A percentile compares a stretch with the other conserved stretches of the same genome.
phyloP scores from a whole-genome alignment of 2,797 vertebrate genomes.

The Denticeps clupeoides region DNA sequence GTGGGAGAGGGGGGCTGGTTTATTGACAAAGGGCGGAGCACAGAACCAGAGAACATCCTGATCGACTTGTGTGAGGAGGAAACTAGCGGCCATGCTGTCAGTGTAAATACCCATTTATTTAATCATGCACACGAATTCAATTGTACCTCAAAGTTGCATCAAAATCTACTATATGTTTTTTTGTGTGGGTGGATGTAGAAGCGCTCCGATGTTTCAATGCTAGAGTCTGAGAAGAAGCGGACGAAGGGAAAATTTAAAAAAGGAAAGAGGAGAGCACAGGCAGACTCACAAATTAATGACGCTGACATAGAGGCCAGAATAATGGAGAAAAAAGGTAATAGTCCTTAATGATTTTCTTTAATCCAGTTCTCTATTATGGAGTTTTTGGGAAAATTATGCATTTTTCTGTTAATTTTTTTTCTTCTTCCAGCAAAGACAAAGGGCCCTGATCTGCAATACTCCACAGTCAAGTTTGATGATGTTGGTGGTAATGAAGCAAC shows the following conservation, averaged over 20 bases:
- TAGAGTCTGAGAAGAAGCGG: constrained; percentile 53
- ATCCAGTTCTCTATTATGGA: background rate
- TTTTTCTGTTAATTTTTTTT: constrained; percentile 1
- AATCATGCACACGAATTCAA: too few species aligned
- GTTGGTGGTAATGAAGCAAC: constrained; percentile 80
- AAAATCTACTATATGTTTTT: background rate
- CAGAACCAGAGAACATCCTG: constrained; percentile 44
- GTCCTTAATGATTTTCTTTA: background rate
- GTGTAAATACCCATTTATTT: constrained; percentile 16
- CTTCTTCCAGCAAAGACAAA: constrained; percentile 51
- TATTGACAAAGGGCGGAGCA: constrained; percentile 61
- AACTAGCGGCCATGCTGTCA: constrained; percentile 26
- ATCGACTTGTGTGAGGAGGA: constrained; percentile 72
- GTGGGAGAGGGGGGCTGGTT: constrained; percentile 71
- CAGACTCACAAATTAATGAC: constrained; percentile 35
- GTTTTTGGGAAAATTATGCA: background rate
- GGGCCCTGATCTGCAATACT: constrained; percentile 59
- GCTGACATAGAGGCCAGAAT: constrained; percentile 45
- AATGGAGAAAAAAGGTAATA: constrained; percentile 57
- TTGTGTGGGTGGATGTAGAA: constrained; percentile 37
- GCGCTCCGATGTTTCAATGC: constrained; percentile 45
- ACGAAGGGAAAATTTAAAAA: constrained; percentile 51
- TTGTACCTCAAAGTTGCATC: background rate
- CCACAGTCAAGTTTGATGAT: constrained; percentile 77
- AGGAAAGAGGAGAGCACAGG: constrained; percentile 47